phyloP scores from a whole-genome alignment of 2,888 invertebrate species.

The Zygaena filipendulae region DNA sequence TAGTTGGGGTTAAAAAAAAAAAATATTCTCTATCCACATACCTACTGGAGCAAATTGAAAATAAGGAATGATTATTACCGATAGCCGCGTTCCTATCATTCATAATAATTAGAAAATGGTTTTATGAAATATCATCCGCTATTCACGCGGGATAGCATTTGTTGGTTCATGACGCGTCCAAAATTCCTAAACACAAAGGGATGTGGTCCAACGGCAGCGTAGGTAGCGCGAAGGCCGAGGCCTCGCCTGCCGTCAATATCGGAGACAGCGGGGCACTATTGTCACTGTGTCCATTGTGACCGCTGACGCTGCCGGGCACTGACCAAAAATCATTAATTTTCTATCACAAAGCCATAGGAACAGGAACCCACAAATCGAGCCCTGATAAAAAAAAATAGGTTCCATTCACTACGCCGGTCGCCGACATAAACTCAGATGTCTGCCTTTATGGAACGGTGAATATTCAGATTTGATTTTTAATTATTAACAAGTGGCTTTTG shows the following conservation, averaged over 20 bases:
- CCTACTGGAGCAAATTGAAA: no score
- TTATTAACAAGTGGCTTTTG: conserved; percentile 27
- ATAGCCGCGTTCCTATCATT: conserved; percentile 14
- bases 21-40: no score
- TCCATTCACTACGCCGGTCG: conserved; percentile 56
- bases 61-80: conserved; percentile 22
- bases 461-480: conserved; percentile 50
- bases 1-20: no score
- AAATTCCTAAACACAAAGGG: conserved; percentile 53
- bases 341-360: conserved; percentile 64
- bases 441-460: conserved; percentile 23
- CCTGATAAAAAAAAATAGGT: conserved; percentile 50
- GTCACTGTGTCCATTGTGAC: conserved; percentile 52
- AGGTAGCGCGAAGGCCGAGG: conserved; percentile 41
- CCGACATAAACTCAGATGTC: no score
- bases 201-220: conserved; percentile 42
- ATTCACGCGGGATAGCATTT: conserved; percentile 45
- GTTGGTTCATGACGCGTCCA: conserved; percentile 48
- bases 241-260: conserved; percentile 56
- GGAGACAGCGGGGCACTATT: conserved; percentile 65
- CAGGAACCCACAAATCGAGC: conserved; percentile 66
- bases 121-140: conserved; percentile 35
- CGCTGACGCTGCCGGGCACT: conserved; percentile 47
- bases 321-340: conserved; percentile 68
- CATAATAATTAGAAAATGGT: conserved; percentile 44